Conservation (phyloP, 1,140 invertebrate species). For the Heliconius melpomene region DNA sequence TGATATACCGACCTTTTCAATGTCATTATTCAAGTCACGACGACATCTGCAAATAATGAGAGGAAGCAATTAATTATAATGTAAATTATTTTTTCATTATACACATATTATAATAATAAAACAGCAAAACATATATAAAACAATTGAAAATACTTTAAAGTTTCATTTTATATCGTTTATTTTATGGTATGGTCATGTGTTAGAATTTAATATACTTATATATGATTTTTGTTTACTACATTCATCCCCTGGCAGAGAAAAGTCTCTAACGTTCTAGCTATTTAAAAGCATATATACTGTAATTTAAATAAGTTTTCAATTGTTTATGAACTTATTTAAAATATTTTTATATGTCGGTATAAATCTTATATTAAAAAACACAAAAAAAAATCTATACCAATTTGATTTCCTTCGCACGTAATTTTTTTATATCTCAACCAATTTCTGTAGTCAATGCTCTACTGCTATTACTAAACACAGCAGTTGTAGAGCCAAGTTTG, state of each 20-base stretch:
- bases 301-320: too few species aligned
- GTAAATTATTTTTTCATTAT: not conserved
- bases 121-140: not conserved
- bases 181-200: too few species aligned
- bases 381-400: conserved; percentile 32
- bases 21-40: conserved; percentile 46
- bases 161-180: too few species aligned
- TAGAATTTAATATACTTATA: too few species aligned
- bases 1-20: conserved; percentile 56
- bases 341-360: not conserved
- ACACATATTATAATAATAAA: not conserved
- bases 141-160: too few species aligned
- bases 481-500: not conserved
- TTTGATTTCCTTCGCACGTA: conserved; percentile 70
- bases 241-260: too few species aligned
- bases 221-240: too few species aligned
- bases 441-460: conserved; percentile 45
- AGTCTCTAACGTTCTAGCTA: too few species aligned
- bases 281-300: too few species aligned
- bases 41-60: conserved; percentile 58
- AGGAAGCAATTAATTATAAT: conserved; percentile 1
- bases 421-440: conserved; percentile 56
- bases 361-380: not conserved
- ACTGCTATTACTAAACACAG: conserved; percentile 38
- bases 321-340: too few species aligned